These are phyloP conservation scores for Rhagologus leucostigma DNA, from an alignment of 2,113 vertebrate genomes.

Conservation along the genomic window DNA sequence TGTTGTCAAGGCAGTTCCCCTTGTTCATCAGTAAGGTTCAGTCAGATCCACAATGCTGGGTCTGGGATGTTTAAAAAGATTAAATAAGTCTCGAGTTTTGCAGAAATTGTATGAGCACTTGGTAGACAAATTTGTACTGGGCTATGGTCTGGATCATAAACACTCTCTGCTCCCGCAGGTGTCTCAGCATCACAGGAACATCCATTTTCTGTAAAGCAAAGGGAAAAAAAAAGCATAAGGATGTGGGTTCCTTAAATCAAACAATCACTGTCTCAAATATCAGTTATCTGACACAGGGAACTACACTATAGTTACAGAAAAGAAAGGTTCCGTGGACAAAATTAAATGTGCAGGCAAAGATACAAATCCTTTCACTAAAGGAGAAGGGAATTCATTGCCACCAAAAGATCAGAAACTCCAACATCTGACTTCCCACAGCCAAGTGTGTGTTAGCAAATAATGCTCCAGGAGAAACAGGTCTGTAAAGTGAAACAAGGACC, in stretches of 20 bases:
- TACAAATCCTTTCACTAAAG: background rate
- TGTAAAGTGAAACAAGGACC: background rate
- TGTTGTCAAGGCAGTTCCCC: slow-evolving; percentile 23
- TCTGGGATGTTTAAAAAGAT: background rate
- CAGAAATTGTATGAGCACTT: slow-evolving; percentile 92
- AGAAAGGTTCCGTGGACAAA: background rate
- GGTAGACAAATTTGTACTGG: slow-evolving; percentile 95
- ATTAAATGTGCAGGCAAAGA: background rate
- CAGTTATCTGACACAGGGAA: background rate
- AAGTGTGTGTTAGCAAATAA: background rate
- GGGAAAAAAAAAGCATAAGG: background rate
- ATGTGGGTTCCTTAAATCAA: background rate
- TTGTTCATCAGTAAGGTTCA: background rate
- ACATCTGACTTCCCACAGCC: background rate
- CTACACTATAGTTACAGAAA: background rate
- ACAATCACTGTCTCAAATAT: background rate
- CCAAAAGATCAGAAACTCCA: background rate
- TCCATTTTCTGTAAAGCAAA: slow-evolving; percentile 82
- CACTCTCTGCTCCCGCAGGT: slow-evolving; percentile 89
- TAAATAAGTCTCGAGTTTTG: slow-evolving; percentile 93
- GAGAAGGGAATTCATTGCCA: background rate
- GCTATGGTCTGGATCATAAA: slow-evolving; percentile 95
- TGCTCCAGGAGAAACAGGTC: fast-evolving
- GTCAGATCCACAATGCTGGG: background rate
- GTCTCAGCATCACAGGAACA: slow-evolving; percentile 86